Evolutionary conservation across 2,797 vertebrate species (phyloP).

Genomic region (Picus viridis): DNA sequence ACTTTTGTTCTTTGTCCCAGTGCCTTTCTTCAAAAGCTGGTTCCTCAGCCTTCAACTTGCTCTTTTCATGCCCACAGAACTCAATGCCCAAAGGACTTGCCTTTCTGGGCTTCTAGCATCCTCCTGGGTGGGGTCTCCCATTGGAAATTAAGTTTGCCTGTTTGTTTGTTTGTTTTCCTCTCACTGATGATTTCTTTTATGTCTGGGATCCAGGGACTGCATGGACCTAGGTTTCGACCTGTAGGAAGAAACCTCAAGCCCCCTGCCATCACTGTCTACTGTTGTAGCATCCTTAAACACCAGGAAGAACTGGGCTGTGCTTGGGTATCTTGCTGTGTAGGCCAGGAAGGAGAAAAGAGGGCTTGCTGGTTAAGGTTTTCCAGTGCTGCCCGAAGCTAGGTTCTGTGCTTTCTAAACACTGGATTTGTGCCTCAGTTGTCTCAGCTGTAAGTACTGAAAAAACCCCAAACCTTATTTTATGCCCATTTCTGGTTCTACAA

Average conservation of each 20-base stretch:
- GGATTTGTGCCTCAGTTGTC: neutral
- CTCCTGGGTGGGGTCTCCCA: too few relatives aligned
- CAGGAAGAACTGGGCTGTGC: neutral
- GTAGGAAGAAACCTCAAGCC: neutral
- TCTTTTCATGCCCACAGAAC: too few relatives aligned
- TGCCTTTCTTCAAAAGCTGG: too few relatives aligned
- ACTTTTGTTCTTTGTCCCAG: too few relatives aligned
- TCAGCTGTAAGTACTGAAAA: neutral
- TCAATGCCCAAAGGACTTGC: too few relatives aligned
- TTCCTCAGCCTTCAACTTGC: too few relatives aligned
- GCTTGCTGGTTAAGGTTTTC: neutral
- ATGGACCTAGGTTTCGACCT: neutral
- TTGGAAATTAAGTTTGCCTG: neutral
- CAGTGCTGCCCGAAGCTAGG: neutral
- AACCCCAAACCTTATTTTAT: neutral
- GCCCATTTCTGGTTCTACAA: neutral
- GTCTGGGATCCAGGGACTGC: neutral
- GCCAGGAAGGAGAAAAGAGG: neutral
- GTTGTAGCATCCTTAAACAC: neutral
- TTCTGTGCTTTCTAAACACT: neutral
- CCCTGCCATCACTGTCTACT: neutral
- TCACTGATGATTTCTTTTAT: neutral
- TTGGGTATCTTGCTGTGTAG: neutral
- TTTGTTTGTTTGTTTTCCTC: neutral
- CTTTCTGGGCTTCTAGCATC: too few relatives aligned